Evolutionary conservation across 2,888 invertebrate genomes (phyloP).

Genomic region (Malachius bipustulatus): DNA sequence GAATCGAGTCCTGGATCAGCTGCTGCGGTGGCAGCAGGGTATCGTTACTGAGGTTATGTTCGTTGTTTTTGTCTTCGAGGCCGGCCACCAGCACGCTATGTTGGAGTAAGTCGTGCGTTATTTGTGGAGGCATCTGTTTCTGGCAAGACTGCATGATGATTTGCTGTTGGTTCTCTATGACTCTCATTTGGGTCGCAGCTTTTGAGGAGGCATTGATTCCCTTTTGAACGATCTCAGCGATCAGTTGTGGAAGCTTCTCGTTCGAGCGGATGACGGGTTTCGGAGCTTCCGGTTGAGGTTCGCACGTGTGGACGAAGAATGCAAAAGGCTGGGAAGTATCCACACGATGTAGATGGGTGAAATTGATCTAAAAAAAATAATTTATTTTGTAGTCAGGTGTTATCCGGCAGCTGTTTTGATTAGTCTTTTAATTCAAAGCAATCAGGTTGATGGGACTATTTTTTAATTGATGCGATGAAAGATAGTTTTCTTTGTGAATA

Average conservation of each 20-base stretch:
- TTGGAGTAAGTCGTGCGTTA: background rate
- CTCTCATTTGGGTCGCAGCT: conserved; percentile 8
- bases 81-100: background rate
- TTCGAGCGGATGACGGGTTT: conserved; percentile 26
- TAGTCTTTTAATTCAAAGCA: too few species aligned
- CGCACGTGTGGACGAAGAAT: conserved; percentile 34
- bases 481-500: too few species aligned
- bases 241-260: conserved; percentile 28
- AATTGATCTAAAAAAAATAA: conserved; percentile 32
- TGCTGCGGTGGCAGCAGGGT: too few species aligned
- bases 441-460: too few species aligned
- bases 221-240: conserved; percentile 32
- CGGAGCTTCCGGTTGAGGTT: conserved; percentile 30
- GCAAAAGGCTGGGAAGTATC: conserved; percentile 26
- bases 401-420: background rate
- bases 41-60: too few species aligned
- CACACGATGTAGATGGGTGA: conserved; percentile 32
- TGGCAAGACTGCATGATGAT: too few species aligned
- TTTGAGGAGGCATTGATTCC: conserved; percentile 27
- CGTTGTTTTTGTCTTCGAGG: background rate
- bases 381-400: background rate
- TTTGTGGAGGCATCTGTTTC: background rate
- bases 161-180: background rate
- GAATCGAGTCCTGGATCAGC: conserved; percentile 15
- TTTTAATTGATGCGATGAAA: too few species aligned